Evolutionary conservation across 2,797 vertebrate genomes (phyloP).

Genomic region (Etheostoma perlongum): DNA sequence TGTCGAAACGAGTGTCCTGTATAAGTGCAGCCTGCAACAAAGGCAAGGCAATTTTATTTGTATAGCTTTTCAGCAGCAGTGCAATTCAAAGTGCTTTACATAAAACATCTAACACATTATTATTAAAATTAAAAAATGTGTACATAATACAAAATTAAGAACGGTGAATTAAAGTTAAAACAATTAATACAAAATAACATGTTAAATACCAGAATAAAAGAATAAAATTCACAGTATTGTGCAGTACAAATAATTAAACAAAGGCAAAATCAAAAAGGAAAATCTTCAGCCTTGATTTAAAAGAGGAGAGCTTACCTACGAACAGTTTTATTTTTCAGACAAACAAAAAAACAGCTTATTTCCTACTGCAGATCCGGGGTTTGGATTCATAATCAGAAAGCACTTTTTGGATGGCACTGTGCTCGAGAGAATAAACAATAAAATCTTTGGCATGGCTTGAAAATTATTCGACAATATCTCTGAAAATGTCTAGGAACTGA

Average conservation of each 20-base stretch:
- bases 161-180: no score
- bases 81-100: no score
- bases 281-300: no score
- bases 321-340: conserved; percentile 40
- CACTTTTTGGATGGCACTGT: background rate
- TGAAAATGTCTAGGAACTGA: background rate
- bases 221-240: no score
- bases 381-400: conserved; percentile 23
- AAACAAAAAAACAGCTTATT: conserved; percentile 24
- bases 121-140: no score
- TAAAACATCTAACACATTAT: no score
- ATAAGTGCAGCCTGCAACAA: conserved; percentile 35
- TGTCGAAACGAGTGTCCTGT: conserved; percentile 18
- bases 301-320: background rate
- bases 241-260: no score
- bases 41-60: background rate
- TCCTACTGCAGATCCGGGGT: conserved; percentile 22
- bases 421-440: background rate
- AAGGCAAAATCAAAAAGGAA: no score
- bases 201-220: no score
- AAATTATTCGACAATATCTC: background rate
- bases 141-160: no score
- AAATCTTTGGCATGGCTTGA: background rate
- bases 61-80: no score
- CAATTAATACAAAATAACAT: no score